These are phyloP conservation scores for Pundamilia nyererei DNA, from an alignment of 2,113 vertebrate species.

Conservation along the genomic window DNA sequence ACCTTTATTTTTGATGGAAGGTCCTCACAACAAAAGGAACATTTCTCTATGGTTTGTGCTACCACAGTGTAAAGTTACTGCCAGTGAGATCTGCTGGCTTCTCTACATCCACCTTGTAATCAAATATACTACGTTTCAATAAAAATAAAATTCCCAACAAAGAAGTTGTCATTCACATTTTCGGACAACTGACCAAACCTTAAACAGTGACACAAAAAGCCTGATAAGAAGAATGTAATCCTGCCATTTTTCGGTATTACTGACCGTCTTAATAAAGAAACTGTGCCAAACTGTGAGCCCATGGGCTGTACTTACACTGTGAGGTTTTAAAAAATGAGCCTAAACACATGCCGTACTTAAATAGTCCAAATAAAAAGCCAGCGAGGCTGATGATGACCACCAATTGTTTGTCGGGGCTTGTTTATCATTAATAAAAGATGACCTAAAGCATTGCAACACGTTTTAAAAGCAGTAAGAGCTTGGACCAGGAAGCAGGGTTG, in stretches of 20 bases:
- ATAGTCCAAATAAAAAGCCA: not conserved
- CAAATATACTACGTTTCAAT: not conserved
- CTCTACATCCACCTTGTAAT: not conserved
- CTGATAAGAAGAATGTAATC: not conserved
- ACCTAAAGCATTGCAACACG: fast-evolving
- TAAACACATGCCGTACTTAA: not conserved
- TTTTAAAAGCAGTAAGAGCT: not conserved
- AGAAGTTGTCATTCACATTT: not conserved
- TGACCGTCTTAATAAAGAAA: too few relatives aligned
- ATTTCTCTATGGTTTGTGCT: not conserved
- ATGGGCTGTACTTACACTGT: fast-evolving
- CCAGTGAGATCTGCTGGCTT: not conserved
- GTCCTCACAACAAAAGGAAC: not conserved
- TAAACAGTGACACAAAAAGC: not conserved
- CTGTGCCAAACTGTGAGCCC: not conserved
- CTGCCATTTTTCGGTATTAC: fast-evolving
- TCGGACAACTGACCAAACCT: not conserved
- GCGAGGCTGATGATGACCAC: not conserved
- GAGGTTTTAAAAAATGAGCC: fast-evolving
- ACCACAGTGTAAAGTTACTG: not conserved
- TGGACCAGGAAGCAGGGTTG: fast-evolving
- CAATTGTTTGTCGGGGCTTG: not conserved
- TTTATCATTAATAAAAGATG: not conserved
- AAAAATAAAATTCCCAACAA: not conserved
- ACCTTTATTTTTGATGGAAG: not conserved